phyloP scores from a whole-genome alignment of 2,797 vertebrate genomes.

The Ctenosaura bakeri region DNA sequence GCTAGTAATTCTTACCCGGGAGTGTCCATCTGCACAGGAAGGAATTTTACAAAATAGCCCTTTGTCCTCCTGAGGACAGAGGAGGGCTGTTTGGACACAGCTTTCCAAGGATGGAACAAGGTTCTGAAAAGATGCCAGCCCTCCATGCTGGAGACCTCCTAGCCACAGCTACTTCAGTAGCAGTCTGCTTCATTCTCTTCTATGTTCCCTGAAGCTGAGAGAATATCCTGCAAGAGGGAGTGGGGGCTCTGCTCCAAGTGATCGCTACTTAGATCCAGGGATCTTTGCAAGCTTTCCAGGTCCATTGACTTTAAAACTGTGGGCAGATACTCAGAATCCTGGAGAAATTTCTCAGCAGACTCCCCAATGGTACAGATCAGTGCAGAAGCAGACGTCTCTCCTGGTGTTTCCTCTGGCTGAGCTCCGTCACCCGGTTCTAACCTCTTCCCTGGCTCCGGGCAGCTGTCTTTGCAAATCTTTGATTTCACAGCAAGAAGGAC shows the following conservation, averaged over 20 bases:
- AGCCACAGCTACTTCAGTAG: constrained; percentile 73
- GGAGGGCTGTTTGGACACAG: neutral
- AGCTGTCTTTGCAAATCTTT: constrained; percentile 36
- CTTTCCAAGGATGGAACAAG: no score
- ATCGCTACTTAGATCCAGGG: constrained; percentile 80
- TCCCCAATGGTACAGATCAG: constrained; percentile 45
- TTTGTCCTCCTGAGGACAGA: neutral
- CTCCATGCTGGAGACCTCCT: no score
- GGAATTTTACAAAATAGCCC: neutral
- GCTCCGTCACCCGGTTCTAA: neutral
- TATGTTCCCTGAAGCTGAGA: constrained; percentile 72
- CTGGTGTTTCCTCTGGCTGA: constrained; percentile 66
- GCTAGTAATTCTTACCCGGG: no score
- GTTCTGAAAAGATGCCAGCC: neutral
- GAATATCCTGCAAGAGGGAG: constrained; percentile 87
- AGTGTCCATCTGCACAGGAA: neutral
- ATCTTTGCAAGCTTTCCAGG: constrained; percentile 74
- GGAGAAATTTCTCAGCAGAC: constrained; percentile 36
- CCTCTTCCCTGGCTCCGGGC: neutral
- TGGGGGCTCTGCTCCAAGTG: constrained; percentile 81
- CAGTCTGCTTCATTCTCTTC: constrained; percentile 85
- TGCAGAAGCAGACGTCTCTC: constrained; percentile 59
- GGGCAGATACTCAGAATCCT: constrained; percentile 64
- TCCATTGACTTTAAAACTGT: constrained; percentile 75
- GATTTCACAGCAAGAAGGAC: constrained; percentile 83